Base-by-base conservation (phyloP, 1,140 invertebrate genomes). In the Leptopilina clavipes region DNA sequence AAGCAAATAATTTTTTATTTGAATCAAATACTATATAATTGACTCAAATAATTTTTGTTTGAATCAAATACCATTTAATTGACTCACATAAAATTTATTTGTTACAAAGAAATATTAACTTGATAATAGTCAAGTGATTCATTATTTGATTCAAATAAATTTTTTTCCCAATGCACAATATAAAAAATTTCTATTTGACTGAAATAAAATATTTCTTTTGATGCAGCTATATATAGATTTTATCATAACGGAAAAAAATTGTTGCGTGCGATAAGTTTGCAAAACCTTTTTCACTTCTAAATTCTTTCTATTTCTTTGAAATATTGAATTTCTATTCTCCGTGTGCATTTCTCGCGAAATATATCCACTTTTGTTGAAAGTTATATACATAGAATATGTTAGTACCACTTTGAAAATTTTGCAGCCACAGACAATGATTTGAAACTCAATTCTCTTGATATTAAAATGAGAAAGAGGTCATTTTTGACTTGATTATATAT, bases 401-500 rank as follows among this genome's bases (percentile, higher is more conserved):
- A 52, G 48, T 52, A 17, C 17, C 48, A 52, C 48, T 52, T 52
- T 52, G 48, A 52, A 52, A 52, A 52, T 14, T 48, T 48, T 52
- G 14, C n/a, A 52, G n/a, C 48, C 48, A 52, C 48, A 52, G 48
- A 52, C 5, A 52, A 12, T 52, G 3, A 52, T 52, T 48, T 18
- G 54, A 22, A 59, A 59, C 19, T 11, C 54, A 19, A 22, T 59
- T 22, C 18, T 7, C 19, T 11, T 10, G 19, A 59, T 59, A 10
- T 22, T 18, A 59, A 59, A 19, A 59, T 59, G 19, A 59, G 54
- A 18, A 18, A 54, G 22, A 65, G 3, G 22, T 65, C 22, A n/a
- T 31, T 31, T 65, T 31, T 7, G 22, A 65, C 59, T 37, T 31
- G 11, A 59, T 59, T 31, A 37, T 14, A 12, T 37, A 31, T 31